A percentile compares a stretch with the other conserved stretches of the same genome.
Evolutionary conservation across 2,888 invertebrate genomes (phyloP).

Genomic region (Therioaphis trifolii): DNA sequence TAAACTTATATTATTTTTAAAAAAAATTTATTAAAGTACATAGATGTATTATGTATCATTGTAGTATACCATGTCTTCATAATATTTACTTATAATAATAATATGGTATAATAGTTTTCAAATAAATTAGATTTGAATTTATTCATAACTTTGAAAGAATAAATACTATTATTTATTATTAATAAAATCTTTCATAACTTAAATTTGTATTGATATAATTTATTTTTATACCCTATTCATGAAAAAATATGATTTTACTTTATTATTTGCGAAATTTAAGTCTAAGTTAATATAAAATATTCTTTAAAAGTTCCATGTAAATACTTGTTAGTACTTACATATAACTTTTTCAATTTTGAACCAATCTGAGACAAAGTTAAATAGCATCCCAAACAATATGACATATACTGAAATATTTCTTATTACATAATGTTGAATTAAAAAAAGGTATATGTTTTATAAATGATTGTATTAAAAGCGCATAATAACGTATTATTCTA

Average conservation of each 20-base stretch:
- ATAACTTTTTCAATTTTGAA: constrained; percentile 55
- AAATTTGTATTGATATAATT: not conserved
- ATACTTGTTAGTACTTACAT: constrained; percentile 23
- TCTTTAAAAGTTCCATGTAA: not conserved
- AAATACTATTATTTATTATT: not conserved
- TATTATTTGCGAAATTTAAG: constrained; percentile 21
- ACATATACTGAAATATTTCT: not conserved
- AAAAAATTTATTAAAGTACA: too few species aligned
- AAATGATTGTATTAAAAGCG: not conserved
- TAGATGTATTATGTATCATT: too few species aligned
- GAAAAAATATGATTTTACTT: not conserved
- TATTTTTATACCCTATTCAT: not conserved
- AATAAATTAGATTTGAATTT: too few species aligned
- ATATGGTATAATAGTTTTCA: too few species aligned
- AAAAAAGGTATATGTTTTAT: not conserved
- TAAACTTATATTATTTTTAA: too few species aligned
- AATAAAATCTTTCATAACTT: not conserved
- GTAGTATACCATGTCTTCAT: too few species aligned
- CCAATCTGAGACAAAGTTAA: constrained; percentile 36
- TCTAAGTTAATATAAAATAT: constrained; percentile 20
- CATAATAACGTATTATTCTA: not conserved
- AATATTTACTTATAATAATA: too few species aligned
- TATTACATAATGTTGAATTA: not conserved
- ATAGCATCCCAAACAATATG: constrained; percentile 16
- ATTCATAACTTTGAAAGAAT: not conserved